Percentiles rank a stretch among this genome's conserved stretches.
Evolutionary conservation across 2,888 invertebrate genomes (phyloP).

Genomic region (Congeria kusceri): DNA sequence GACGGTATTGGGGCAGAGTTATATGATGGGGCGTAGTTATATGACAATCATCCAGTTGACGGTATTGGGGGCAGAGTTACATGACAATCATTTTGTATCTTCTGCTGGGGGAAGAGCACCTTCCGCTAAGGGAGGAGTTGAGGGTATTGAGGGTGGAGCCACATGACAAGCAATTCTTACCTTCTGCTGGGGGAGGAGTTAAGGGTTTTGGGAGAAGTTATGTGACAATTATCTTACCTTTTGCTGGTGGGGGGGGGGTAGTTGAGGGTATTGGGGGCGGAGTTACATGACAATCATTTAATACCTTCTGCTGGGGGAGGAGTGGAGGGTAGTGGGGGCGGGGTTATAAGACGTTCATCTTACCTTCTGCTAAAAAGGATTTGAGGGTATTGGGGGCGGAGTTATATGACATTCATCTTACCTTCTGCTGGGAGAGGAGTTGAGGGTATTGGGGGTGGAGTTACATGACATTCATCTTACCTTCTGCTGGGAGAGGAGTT

Average conservation of each 20-base stretch:
- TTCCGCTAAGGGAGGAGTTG: no score
- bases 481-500: slow-evolving; percentile 21
- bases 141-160: no score
- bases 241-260: slow-evolving; percentile 26
- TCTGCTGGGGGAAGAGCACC: no score
- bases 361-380: not conserved
- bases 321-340: no score
- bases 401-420: no score
- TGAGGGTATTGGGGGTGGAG: no score
- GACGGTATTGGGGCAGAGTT: slow-evolving; percentile 3
- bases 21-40: slow-evolving; percentile 4
- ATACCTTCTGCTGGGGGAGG: no score
- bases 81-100: slow-evolving; percentile 4
- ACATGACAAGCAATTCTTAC: no score
- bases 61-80: slow-evolving; percentile 40
- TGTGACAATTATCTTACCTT: slow-evolving; percentile 24
- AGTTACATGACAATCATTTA: slow-evolving; percentile 13
- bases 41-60: slow-evolving; percentile 6
- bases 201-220: slow-evolving; percentile 2
- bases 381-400: slow-evolving; percentile 1
- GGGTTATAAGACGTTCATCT: no score
- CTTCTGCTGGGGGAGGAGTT: not conserved
- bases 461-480: no score
- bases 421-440: no score
- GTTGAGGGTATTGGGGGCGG: slow-evolving; percentile 38